Evolutionary conservation across 2,797 vertebrate genomes (phyloP).

Genomic region (Echiichthys vipera): DNA sequence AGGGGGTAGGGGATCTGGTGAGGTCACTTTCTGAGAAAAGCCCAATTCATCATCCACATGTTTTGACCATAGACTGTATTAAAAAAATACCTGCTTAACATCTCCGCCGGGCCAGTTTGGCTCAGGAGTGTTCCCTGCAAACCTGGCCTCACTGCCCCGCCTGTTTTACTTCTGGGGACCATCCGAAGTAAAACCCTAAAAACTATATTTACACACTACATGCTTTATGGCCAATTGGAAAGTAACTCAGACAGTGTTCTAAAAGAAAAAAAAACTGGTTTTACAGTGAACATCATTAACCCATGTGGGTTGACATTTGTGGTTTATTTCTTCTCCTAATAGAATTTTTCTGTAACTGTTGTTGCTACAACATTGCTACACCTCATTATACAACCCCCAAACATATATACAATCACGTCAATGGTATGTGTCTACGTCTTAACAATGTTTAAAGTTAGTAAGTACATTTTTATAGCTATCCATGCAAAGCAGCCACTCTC

Average conservation of each 20-base stretch:
- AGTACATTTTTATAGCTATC: not conserved
- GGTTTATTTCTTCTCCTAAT: not conserved
- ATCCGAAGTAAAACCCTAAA: not conserved
- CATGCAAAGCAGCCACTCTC: not conserved
- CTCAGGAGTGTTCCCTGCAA: not conserved
- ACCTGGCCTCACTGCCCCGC: not conserved
- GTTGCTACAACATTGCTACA: not conserved
- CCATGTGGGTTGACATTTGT: not conserved
- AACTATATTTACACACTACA: conserved; percentile 17
- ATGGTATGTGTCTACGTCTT: not conserved
- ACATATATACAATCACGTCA: not conserved
- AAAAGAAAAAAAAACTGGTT: not conserved
- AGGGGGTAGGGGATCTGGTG: not conserved
- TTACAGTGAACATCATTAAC: not conserved
- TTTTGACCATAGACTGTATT: too few relatives aligned
- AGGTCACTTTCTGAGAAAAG: not conserved
- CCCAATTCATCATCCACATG: conserved; percentile 29
- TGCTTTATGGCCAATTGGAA: not conserved
- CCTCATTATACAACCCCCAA: not conserved
- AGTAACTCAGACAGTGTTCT: not conserved
- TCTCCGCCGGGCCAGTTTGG: not conserved
- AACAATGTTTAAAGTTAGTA: not conserved
- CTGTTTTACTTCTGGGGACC: conserved; percentile 13
- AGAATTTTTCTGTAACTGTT: not conserved
- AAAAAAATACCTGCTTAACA: too few relatives aligned